phyloP scores from a whole-genome alignment of 92 coral and sea anemone genomes.

The Bergia sp. region DNA sequence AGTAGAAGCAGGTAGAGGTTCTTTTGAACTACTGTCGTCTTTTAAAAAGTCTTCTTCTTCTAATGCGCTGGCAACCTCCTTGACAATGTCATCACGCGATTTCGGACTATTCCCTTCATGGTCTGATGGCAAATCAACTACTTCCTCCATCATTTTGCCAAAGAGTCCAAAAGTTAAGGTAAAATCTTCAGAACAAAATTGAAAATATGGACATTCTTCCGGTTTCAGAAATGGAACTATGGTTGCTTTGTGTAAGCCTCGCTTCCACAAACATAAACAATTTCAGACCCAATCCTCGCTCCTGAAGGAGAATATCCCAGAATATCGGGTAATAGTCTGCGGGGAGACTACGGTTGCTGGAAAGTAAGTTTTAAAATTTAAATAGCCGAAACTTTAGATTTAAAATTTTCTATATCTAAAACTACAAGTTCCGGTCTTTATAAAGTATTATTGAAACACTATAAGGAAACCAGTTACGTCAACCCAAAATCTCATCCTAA shows the following conservation, averaged over 20 bases:
- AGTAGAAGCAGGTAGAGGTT: constrained; percentile 42
- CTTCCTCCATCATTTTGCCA: constrained; percentile 49
- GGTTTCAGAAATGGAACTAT: not conserved
- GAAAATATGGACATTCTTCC: not conserved
- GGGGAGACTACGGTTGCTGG: too few species aligned
- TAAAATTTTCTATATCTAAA: too few species aligned
- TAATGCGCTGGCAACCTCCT: constrained; percentile 95
- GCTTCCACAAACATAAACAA: not conserved
- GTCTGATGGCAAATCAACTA: not conserved
- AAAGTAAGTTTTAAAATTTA: too few species aligned
- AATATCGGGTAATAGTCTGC: too few species aligned
- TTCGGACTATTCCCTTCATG: constrained; percentile 48
- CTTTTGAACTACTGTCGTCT: constrained; percentile 59
- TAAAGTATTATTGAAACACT: too few species aligned
- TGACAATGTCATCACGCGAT: constrained; percentile 68
- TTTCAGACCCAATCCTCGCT: constrained; percentile 8
- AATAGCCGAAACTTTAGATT: too few species aligned
- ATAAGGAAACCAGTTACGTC: too few species aligned
- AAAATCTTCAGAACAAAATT: constrained; percentile 6
- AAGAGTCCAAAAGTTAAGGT: not conserved
- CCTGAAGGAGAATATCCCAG: not conserved
- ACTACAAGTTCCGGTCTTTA: too few species aligned
- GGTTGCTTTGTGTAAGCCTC: constrained; percentile 39
- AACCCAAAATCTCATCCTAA: too few species aligned
- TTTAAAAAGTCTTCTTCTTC: constrained; percentile 82